Base-by-base conservation (phyloP, 2,888 invertebrate species). In the Reticulitermes lucifugus region DNA sequence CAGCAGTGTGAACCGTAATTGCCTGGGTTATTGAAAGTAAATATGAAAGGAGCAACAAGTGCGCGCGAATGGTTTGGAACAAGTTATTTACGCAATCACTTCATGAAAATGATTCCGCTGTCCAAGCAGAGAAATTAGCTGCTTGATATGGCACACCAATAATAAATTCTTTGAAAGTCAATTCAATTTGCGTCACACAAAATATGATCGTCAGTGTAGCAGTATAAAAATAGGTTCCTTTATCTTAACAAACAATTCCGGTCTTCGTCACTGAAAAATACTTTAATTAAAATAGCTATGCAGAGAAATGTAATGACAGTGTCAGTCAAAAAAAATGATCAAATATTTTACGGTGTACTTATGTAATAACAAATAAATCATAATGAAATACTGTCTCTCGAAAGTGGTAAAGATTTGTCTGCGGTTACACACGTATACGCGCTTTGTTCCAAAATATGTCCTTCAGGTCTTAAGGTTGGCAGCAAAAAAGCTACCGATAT, bases 161-260 rank as follows among this genome's bases (percentile, higher is more conserved):
- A 65, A 65, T 65, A 25, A 65, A 25, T 25, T 25, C 65, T 6
- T 65, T 65, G n/a, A 73, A 2, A 35, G 12, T 29, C 12, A 3
- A 35, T 21, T 29, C 12, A 73, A 73, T 41, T 43, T 2, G 22
- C 21, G 77, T 46, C 65, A 65, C 65, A n/a, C 22, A 41, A 46
- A 77, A 77, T 46, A 22, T 46, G 77, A 77, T 43, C 77, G 77
- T 46, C 46, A 77, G 35, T 77, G 77, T 77, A 46, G 73, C 21
- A 71, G 35, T 14, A 35, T 73, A 41, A 71, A 71, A 71, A 73
- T 73, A 35, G 5, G 73, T 21, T 73, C 7, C 21, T 73, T 73
- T 71, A 35, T 7, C 60, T 1, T 14, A 60, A n/a, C 1, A 65
- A n/a, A n/a, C n/a, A 65, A 25, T 65, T 41, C 41, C 73, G 73